These are phyloP conservation scores for Drosophila sordidula DNA, from an alignment of 2,888 invertebrate species.

Conservation along the genomic window DNA sequence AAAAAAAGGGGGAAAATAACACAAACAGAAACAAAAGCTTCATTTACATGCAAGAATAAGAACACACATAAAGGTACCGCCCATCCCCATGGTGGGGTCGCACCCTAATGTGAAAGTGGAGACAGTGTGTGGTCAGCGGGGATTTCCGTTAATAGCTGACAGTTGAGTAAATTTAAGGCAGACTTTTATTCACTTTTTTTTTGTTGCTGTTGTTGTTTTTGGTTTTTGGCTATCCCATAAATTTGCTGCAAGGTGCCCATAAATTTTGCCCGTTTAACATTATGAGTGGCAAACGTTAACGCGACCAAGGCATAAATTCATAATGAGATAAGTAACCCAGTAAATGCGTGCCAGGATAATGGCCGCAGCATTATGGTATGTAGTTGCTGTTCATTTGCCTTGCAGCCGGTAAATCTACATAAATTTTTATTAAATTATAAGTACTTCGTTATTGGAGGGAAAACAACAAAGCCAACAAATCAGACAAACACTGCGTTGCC, in stretches of 20 bases:
- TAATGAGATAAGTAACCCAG: conserved; percentile 56
- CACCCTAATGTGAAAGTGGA: conserved; percentile 32
- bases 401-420: conserved; percentile 32
- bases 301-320: conserved; percentile 50
- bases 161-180: conserved; percentile 29
- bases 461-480: conserved; percentile 13
- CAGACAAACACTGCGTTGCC: conserved; percentile 16
- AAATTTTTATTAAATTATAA: conserved; percentile 39
- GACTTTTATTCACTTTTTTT: conserved; percentile 20
- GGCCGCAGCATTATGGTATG: conserved; percentile 34
- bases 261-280: conserved; percentile 44
- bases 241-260: conserved; percentile 63
- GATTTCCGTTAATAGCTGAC: conserved; percentile 30
- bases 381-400: conserved; percentile 25
- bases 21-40: conserved; percentile 8
- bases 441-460: background rate
- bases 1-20: background rate
- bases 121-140: conserved; percentile 37
- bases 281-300: conserved; percentile 42
- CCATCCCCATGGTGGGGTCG: background rate
- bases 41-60: conserved; percentile 30
- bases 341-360: conserved; percentile 37
- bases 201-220: conserved; percentile 25
- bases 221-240: conserved; percentile 50
- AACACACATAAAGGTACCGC: background rate